These are phyloP conservation scores for Diplolepis rosae DNA, from an alignment of 2,888 invertebrate genomes.

Conservation along the genomic window DNA sequence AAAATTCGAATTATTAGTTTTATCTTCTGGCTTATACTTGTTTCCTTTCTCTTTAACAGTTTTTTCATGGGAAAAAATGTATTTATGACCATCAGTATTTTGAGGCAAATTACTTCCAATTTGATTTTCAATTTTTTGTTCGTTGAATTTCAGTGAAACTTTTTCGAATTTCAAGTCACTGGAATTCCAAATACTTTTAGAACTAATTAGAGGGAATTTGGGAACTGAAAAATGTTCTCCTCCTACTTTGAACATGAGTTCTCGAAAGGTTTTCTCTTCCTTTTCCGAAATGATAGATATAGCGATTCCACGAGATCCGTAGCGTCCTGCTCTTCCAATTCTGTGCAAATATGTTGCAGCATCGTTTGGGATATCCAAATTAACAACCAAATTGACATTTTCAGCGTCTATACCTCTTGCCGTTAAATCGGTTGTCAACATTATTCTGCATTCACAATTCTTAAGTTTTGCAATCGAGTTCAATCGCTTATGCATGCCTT, in stretches of 20 bases:
- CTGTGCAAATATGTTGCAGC: constrained; percentile 92
- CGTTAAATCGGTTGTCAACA: constrained; percentile 93
- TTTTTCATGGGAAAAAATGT: neutral
- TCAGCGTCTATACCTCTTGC: constrained; percentile 96
- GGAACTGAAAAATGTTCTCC: constrained; percentile 75
- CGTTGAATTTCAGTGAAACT: constrained; percentile 48
- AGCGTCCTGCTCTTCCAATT: constrained; percentile 96
- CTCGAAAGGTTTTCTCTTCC: constrained; percentile 78
- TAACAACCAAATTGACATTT: constrained; percentile 93
- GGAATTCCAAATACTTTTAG: constrained; percentile 63
- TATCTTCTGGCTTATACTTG: constrained; percentile 13
- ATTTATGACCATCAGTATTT: no score
- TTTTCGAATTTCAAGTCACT: constrained; percentile 58
- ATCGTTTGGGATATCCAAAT: constrained; percentile 89
- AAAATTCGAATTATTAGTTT: constrained; percentile 40
- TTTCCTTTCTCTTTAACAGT: neutral
- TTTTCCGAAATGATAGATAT: constrained; percentile 83
- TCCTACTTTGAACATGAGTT: constrained; percentile 77
- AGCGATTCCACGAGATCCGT: constrained; percentile 89
- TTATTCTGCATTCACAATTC: constrained; percentile 86
- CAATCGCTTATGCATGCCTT: constrained; percentile 86
- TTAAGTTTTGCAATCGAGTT: constrained; percentile 86
- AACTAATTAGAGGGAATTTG: constrained; percentile 71
- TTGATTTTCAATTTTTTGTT: neutral
- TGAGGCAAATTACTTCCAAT: neutral